Evolutionary conservation across 2,113 vertebrate species (phyloP).

Genomic region (Tapirus terrestris): DNA sequence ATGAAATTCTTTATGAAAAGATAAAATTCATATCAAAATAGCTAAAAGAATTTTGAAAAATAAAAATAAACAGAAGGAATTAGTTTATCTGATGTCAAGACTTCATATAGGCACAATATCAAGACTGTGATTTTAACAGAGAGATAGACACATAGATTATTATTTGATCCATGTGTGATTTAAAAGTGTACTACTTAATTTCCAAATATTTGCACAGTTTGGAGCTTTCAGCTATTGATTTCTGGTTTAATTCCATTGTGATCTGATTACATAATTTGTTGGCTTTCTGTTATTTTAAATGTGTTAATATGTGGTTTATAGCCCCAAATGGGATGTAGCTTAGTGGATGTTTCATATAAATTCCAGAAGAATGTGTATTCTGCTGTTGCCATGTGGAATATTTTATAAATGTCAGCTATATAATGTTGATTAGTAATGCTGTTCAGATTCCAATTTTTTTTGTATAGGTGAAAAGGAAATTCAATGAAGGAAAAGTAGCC

Average conservation of each 20-base stretch:
- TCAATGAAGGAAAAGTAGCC: background rate
- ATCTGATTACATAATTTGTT: background rate
- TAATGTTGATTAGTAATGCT: background rate
- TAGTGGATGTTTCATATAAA: background rate
- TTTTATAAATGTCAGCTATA: background rate
- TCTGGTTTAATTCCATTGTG: background rate
- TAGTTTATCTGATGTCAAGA: background rate
- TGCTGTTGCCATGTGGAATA: background rate
- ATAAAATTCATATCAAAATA: background rate
- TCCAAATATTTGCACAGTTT: background rate
- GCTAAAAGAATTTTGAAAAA: background rate
- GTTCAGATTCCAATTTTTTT: background rate
- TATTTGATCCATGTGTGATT: background rate
- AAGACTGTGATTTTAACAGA: background rate
- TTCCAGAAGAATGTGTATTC: background rate
- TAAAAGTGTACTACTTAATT: background rate
- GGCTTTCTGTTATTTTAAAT: background rate
- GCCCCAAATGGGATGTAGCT: too few species aligned
- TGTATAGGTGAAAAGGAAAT: background rate
- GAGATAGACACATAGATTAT: background rate
- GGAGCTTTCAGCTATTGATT: background rate
- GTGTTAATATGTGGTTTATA: background rate
- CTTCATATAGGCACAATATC: background rate
- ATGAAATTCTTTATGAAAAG: too few species aligned
- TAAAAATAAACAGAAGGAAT: background rate